Evolutionary conservation across 1,140 invertebrate species (phyloP).

Genomic region (Lepidostoma basale): DNA sequence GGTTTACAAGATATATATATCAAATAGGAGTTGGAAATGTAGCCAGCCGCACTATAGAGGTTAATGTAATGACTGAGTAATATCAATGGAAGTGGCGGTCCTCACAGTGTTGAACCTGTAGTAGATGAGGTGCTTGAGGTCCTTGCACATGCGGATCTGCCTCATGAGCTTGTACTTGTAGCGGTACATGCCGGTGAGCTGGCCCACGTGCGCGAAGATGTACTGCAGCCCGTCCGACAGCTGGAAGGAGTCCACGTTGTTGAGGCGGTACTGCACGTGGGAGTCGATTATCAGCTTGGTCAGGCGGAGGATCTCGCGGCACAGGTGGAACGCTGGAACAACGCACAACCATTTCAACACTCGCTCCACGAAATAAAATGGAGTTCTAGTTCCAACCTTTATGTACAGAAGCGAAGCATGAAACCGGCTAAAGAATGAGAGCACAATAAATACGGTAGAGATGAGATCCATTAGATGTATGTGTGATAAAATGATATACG

Average conservation of each 20-base stretch:
- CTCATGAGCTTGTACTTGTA: slow-evolving; percentile 99
- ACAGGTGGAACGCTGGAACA: slow-evolving; percentile 92
- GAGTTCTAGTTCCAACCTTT: no score
- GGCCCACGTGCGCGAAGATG: slow-evolving; percentile 99
- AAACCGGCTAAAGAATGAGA: no score
- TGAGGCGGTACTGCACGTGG: slow-evolving; percentile 98
- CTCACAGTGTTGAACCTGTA: slow-evolving; percentile 98
- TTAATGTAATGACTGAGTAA: no score
- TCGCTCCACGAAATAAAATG: not conserved
- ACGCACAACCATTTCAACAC: not conserved
- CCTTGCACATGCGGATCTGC: slow-evolving; percentile 99
- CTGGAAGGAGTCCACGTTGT: slow-evolving; percentile 99
- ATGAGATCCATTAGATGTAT: no score
- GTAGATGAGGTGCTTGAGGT: slow-evolving; percentile 99
- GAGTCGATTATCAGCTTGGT: slow-evolving; percentile 99
- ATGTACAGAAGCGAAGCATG: no score
- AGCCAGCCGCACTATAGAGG: no score
- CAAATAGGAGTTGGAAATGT: no score
- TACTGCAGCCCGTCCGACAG: slow-evolving; percentile 99
- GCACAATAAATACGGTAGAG: no score
- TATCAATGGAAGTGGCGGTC: no score
- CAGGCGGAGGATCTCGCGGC: slow-evolving; percentile 95
- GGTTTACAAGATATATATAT: no score
- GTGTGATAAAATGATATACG: no score
- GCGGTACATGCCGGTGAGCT: slow-evolving; percentile 99